Conservation (phyloP, 2,113 vertebrate species). For the Hydrochoerus hydrochaeris region DNA sequence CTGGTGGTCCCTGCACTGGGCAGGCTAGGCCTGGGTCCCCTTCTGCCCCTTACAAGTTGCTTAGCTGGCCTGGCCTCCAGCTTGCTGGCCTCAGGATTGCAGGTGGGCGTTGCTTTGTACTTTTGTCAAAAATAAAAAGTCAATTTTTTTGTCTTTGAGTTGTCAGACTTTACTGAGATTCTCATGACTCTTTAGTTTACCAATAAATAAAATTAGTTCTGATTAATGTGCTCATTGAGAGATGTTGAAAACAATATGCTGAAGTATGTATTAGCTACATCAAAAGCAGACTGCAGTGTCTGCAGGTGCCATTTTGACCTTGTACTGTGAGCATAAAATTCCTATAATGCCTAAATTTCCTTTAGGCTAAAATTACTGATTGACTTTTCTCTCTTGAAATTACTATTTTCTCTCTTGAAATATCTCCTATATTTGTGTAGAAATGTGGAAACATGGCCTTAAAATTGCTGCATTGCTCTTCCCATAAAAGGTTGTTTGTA, state of each 20-base stretch:
- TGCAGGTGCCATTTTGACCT: background rate
- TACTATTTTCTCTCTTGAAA: background rate
- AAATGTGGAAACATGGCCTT: background rate
- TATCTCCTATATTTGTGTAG: background rate
- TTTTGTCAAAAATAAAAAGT: background rate
- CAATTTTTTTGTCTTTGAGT: background rate
- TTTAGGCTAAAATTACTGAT: slow-evolving; percentile 1
- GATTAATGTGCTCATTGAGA: background rate
- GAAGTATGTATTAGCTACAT: background rate
- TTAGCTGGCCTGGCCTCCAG: background rate
- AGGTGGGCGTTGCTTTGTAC: background rate
- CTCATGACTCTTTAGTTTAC: background rate
- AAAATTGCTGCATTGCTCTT: background rate
- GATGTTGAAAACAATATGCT: slow-evolving; percentile 17
- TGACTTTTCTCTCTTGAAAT: background rate
- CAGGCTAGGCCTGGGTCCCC: background rate
- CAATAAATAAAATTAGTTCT: slow-evolving; percentile 14
- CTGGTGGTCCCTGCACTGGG: background rate
- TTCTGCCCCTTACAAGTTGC: background rate
- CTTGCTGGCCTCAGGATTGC: background rate
- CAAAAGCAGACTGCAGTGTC: background rate
- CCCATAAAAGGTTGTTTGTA: background rate
- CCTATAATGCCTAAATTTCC: background rate
- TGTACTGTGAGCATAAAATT: slow-evolving; percentile 45
- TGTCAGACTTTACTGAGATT: background rate